phyloP scores from a whole-genome alignment of 2,797 vertebrate genomes.

The Gallinago solitaria region DNA sequence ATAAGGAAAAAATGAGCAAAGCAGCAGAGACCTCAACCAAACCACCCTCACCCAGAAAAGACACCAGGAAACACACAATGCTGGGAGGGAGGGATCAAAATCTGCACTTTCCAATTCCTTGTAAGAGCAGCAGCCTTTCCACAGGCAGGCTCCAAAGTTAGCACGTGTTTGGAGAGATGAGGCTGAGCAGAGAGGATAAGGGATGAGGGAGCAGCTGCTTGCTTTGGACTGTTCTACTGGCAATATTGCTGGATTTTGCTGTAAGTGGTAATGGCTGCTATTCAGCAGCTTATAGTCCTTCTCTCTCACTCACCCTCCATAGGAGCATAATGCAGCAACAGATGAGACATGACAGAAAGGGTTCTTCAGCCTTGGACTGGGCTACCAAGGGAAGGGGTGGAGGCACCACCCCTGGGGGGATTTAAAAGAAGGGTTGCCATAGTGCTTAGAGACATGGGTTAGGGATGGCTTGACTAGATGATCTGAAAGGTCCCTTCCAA shows the following conservation, averaged over 20 bases:
- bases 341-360: neutral
- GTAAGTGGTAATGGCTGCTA: slow-evolving; percentile 4
- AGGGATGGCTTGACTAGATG: too few species aligned
- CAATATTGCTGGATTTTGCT: neutral
- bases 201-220: slow-evolving; percentile 38
- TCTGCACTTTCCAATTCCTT: neutral
- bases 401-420: too few species aligned
- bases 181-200: neutral
- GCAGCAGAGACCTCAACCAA: neutral
- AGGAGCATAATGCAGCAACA: neutral
- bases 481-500: too few species aligned
- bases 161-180: neutral
- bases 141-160: neutral
- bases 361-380: too few species aligned
- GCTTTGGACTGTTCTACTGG: slow-evolving; percentile 35
- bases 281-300: neutral
- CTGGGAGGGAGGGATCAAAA: neutral
- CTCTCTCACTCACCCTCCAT: neutral
- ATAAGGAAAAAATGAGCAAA: neutral
- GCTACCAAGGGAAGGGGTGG: too few species aligned
- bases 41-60: neutral
- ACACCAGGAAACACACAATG: rapidly evolving
- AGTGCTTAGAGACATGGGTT: too few species aligned
- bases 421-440: too few species aligned
- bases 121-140: neutral